Evolutionary conservation across 2,888 invertebrate species (phyloP).

Genomic region (Lasioglossum calceatum): DNA sequence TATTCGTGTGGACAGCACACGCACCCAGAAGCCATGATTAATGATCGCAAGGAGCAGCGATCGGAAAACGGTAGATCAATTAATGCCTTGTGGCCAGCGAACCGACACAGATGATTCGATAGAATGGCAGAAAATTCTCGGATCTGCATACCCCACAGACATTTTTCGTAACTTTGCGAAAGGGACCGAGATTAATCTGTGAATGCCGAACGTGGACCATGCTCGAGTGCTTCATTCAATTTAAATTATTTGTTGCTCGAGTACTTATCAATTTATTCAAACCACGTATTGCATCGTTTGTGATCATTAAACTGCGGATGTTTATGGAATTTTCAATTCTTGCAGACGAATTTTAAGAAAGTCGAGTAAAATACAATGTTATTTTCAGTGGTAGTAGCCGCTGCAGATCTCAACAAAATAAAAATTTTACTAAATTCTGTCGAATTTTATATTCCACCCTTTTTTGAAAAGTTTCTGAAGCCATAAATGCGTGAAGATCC

Average conservation of each 20-base stretch:
- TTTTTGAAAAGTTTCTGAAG: too few relatives aligned
- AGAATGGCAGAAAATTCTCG: not conserved
- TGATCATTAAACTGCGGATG: too few relatives aligned
- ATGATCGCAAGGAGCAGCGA: slow-evolving; percentile 10
- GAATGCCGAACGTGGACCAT: not conserved
- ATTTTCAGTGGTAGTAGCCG: too few relatives aligned
- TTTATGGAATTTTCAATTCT: too few relatives aligned
- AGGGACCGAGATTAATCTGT: not conserved
- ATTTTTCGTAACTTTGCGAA: not conserved
- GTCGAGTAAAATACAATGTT: too few relatives aligned
- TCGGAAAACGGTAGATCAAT: slow-evolving; percentile 10
- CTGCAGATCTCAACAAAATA: too few relatives aligned
- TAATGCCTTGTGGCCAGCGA: slow-evolving; percentile 11
- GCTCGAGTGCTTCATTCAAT: not conserved
- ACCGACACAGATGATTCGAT: slow-evolving; percentile 15
- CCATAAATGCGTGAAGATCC: too few relatives aligned
- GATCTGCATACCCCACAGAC: not conserved
- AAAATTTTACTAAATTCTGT: too few relatives aligned
- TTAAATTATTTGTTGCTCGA: not conserved
- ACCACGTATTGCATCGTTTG: not conserved
- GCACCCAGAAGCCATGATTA: not conserved
- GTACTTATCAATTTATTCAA: not conserved
- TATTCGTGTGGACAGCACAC: slow-evolving; percentile 10
- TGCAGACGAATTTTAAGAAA: too few relatives aligned
- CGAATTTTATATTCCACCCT: too few relatives aligned